Percentiles rank a stretch among this genome's conserved stretches.
Conservation (phyloP, 1,140 invertebrate genomes). For the Uloborus diversus region DNA sequence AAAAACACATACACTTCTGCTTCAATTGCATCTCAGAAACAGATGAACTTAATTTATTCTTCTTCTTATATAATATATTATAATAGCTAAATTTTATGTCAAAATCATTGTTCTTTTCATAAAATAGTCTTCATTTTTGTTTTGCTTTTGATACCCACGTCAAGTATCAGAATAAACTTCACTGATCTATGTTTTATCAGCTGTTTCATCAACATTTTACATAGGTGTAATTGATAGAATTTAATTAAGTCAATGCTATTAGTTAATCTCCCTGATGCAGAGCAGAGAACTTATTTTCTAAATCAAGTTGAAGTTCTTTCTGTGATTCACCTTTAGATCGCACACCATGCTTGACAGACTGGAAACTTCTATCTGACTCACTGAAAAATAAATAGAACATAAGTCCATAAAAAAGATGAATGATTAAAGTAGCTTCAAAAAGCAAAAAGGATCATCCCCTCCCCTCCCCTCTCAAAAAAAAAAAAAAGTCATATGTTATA, state of each 20-base stretch:
- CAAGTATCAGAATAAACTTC: conserved; percentile 16
- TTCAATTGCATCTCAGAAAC: too few species aligned
- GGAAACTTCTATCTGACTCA: conserved; percentile 65
- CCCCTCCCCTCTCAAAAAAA: too few species aligned
- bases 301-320: conserved; percentile 68
- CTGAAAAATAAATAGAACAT: not conserved
- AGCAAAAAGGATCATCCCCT: too few species aligned
- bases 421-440: too few species aligned
- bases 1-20: too few species aligned
- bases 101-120: too few species aligned
- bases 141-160: too few species aligned
- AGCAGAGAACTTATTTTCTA: conserved; percentile 71
- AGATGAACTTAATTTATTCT: too few species aligned
- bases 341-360: conserved; percentile 69
- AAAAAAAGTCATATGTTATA: too few species aligned
- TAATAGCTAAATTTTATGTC: too few species aligned
- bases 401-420: not conserved
- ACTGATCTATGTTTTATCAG: not conserved
- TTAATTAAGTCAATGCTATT: not conserved
- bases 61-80: too few species aligned
- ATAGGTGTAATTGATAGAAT: not conserved
- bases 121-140: too few species aligned
- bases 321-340: conserved; percentile 55
- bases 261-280: conserved; percentile 50
- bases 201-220: not conserved